A percentile compares a stretch with the other conserved stretches of the same genome.
phyloP scores from a whole-genome alignment of 2,888 invertebrate genomes.

The Antitype chi region DNA sequence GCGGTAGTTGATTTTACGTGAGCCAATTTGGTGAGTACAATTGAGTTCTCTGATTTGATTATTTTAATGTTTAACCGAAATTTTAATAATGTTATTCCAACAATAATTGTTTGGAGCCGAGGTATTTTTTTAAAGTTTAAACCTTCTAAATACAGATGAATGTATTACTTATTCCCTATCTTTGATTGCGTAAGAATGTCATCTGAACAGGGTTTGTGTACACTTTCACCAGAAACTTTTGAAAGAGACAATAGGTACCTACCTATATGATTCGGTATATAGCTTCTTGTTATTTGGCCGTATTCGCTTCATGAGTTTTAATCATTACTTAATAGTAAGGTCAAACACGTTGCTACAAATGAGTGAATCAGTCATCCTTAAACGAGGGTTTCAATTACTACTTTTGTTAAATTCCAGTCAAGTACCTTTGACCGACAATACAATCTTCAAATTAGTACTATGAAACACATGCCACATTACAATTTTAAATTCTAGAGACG shows the following conservation, averaged over 20 bases:
- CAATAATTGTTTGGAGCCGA: too few relatives aligned
- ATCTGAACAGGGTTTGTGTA: too few relatives aligned
- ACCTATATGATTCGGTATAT: neutral
- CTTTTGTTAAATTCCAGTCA: slow-evolving; percentile 10
- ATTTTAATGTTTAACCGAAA: neutral
- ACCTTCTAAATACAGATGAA: too few relatives aligned
- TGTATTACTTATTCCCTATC: too few relatives aligned
- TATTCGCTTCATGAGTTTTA: neutral
- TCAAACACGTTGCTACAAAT: slow-evolving; percentile 6
- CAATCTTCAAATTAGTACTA: slow-evolving; percentile 11
- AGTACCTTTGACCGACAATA: slow-evolving; percentile 27
- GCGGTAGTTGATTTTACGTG: slow-evolving; percentile 39
- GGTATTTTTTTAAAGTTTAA: neutral
- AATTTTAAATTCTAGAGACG: slow-evolving; percentile 40
- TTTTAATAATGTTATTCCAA: neutral
- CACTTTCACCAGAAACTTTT: neutral
- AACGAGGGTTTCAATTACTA: slow-evolving; percentile 16
- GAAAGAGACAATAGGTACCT: neutral
- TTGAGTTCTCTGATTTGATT: neutral
- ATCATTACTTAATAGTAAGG: slow-evolving; percentile 3
- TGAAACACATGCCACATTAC: slow-evolving; percentile 19
- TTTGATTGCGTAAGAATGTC: too few relatives aligned
- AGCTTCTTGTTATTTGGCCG: neutral
- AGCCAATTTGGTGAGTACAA: slow-evolving; percentile 12
- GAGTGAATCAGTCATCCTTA: neutral